These are phyloP conservation scores for Sepioteuthis lessoniana DNA, from an alignment of 2,888 invertebrate species.

Conservation along the genomic window DNA sequence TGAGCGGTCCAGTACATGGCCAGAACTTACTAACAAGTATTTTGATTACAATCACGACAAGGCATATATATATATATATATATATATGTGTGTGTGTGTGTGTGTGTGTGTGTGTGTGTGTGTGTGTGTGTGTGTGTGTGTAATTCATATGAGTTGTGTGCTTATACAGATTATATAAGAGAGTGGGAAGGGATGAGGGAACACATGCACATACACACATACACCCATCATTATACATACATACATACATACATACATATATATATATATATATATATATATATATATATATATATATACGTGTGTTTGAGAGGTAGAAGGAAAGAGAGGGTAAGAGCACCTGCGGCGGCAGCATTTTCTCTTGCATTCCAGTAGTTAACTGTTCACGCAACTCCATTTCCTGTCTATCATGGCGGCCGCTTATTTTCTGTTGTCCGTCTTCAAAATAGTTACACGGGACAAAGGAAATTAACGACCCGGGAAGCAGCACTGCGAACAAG, in stretches of 20 bases:
- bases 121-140: too few species aligned
- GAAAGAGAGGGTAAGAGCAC: neutral
- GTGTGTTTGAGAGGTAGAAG: neutral
- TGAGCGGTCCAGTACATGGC: neutral
- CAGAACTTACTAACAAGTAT: neutral
- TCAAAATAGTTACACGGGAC: constrained; percentile 33
- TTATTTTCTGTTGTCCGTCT: neutral
- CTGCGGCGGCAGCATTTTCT: neutral
- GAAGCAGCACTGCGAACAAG: neutral
- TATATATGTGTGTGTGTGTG: too few species aligned
- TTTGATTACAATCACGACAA: neutral
- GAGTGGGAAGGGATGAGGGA: too few species aligned
- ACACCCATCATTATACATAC: too few species aligned
- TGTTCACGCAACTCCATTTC: neutral
- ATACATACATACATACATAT: neutral
- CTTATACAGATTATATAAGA: too few species aligned
- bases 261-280: constrained; percentile 33
- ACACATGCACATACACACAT: neutral
- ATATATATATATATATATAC: neutral
- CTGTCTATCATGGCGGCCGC: neutral
- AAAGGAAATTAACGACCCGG: constrained; percentile 33
- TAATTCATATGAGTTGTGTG: too few species aligned
- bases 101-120: too few species aligned
- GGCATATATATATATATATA: neutral
- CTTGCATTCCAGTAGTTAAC: neutral